Conservation (phyloP, 2,888 invertebrate species). For the Lepidochitona cinerea region DNA sequence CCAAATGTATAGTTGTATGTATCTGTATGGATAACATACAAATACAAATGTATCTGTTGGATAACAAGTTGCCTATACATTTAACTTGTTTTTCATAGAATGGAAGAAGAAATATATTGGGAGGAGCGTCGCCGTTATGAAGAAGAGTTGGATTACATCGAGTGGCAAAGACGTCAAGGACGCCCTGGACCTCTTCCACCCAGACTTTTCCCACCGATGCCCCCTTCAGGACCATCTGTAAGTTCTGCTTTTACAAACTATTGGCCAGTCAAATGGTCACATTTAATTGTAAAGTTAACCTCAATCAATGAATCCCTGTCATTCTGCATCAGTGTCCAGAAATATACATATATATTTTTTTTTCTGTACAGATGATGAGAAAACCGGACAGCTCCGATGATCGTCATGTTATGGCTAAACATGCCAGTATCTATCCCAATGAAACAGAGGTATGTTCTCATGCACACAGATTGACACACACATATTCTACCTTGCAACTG, state of each 20-base stretch:
- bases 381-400: conserved; percentile 96
- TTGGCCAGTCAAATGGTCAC: too few species aligned
- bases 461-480: too few species aligned
- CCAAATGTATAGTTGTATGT: too few species aligned
- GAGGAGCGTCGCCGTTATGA: conserved; percentile 79
- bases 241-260: too few species aligned
- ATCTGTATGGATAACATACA: too few species aligned
- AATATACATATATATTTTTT: background rate
- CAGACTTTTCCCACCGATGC: conserved; percentile 18
- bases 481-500: too few species aligned
- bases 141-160: conserved; percentile 56
- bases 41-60: too few species aligned
- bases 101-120: conserved; percentile 92
- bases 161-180: conserved; percentile 49
- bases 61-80: too few species aligned
- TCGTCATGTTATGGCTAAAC: conserved; percentile 93
- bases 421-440: conserved; percentile 93
- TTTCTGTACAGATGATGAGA: conserved; percentile 71
- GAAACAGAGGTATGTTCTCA: conserved; percentile 80
- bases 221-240: background rate
- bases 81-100: conserved; percentile 56
- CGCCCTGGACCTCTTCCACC: conserved; percentile 51
- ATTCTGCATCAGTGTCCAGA: background rate
- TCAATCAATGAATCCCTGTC: background rate
- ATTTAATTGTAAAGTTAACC: too few species aligned